Evolutionary conservation across 2,797 vertebrate genomes (phyloP), one percentile per base, ranked within the genome.

Genomic region (Parauchenoglanis punctatus): DNA sequence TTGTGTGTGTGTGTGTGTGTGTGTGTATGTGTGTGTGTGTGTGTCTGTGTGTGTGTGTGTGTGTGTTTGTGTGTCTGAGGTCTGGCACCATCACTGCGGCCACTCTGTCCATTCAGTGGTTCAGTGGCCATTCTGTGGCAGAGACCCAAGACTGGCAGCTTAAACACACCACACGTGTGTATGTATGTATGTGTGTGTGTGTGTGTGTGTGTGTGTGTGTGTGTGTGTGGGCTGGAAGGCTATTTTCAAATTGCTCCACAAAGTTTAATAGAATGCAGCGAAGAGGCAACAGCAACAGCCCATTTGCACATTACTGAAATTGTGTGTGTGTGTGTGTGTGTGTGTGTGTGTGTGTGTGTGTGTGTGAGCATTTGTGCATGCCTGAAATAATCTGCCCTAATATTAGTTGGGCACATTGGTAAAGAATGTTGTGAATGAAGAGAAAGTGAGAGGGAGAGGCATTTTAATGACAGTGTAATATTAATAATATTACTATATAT

Each of bases 241-340:
- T 59, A 44, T 82, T 65, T 88, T 84, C 86, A 90, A 90, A 93
- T 94, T 93, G 92, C 75, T 82, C 31, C 61, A 82, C 68, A 58
- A 78, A 76, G 17, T 82, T 86, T 78, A 75, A 67, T 81, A 83
- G 46, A 61, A 80, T 23, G 77, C 56, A 59, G 2, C 2, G 3
- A 56, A 31, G 54, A 72, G 63, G 81, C 76, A 83, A 86, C 82
- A 90, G 81, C 84, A 83, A 56, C 54, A 63, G 76, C 67, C 84
- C 88, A 89, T 91, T 63, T 91, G 85, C 83, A 35, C 73, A 83
- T 88, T 67, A 63, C 13, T 85, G 23, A 88, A 87, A 77, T 80
- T 68, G 81, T 81, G 35, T 81, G 78, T 81, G 78, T 28, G 72
- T 81, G 78, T 81, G 78, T 28, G 72, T 8, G 1, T 88, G 73